Evolutionary conservation across 2,888 invertebrate species (phyloP).

Genomic region (Gibbula magus): DNA sequence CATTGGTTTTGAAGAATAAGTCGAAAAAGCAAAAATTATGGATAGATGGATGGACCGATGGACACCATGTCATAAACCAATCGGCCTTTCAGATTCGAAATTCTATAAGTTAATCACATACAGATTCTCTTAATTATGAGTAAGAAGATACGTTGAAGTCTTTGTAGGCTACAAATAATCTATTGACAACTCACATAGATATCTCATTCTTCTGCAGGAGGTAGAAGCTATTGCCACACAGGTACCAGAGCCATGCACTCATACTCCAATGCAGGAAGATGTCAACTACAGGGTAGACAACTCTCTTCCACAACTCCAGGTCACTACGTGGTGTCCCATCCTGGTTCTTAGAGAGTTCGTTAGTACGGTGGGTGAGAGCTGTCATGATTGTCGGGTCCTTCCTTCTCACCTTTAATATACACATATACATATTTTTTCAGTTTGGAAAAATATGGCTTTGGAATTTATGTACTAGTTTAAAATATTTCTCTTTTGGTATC

Average conservation of each 20-base stretch:
- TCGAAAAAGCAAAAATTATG: too few species aligned
- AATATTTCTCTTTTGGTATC: too few species aligned
- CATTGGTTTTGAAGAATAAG: too few species aligned
- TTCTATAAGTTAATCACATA: too few species aligned
- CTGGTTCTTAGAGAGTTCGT: conserved; percentile 32
- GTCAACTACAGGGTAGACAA: conserved; percentile 77
- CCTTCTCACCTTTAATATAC: conserved; percentile 63
- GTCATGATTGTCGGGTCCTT: conserved; percentile 84
- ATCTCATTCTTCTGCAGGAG: conserved; percentile 83
- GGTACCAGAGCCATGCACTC: conserved; percentile 78
- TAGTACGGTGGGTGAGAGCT: conserved; percentile 83
- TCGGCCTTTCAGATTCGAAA: too few species aligned
- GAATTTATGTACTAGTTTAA: background rate
- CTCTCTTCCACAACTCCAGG: conserved; percentile 75
- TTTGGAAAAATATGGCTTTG: background rate
- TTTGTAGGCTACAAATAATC: background rate
- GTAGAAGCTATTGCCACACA: conserved; percentile 82
- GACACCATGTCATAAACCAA: too few species aligned
- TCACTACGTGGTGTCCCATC: conserved; percentile 40
- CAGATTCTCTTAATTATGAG: background rate
- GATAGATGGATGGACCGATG: too few species aligned
- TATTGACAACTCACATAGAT: conserved; percentile 47
- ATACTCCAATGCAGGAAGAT: conserved; percentile 79
- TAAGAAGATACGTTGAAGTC: background rate
- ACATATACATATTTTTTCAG: background rate